Conservation (phyloP, 2,113 vertebrate genomes). For the Hippocampus barbouri region DNA sequence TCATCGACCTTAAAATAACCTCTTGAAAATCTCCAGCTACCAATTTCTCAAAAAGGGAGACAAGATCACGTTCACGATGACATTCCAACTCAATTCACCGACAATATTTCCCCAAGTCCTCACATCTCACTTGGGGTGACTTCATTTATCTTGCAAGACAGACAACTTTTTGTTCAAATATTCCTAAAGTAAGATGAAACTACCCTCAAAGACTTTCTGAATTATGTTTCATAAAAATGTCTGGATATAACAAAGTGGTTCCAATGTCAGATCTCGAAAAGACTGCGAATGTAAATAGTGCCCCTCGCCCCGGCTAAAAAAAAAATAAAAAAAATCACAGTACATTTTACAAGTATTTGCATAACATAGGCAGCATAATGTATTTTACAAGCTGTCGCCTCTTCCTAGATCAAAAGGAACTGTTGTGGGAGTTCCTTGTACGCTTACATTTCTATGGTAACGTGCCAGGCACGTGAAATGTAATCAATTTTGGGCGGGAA, state of each 20-base stretch:
- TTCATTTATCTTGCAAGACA: neutral
- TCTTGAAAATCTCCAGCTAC: conserved; percentile 44
- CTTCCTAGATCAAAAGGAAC: conserved; percentile 15
- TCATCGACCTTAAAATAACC: conserved; percentile 33
- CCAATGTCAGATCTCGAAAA: neutral
- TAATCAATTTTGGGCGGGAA: conserved; percentile 65
- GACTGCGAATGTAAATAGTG: neutral
- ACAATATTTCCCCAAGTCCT: neutral
- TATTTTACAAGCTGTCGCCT: conserved; percentile 4
- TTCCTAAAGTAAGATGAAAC: neutral
- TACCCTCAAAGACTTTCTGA: neutral
- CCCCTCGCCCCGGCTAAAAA: too few relatives aligned
- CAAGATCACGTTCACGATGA: conserved; percentile 4
- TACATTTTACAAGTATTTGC: neutral
- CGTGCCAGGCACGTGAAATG: conserved; percentile 31
- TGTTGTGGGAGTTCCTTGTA: conserved; percentile 18
- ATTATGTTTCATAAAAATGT: neutral
- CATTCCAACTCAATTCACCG: neutral
- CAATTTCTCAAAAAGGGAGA: conserved; percentile 39
- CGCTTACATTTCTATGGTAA: conserved; percentile 31
- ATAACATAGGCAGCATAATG: conserved; percentile 8
- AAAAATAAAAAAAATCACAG: neutral
- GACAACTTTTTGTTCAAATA: neutral
- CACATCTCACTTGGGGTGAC: neutral
- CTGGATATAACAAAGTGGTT: neutral